Percentiles rank a stretch among this genome's conserved stretches.
phyloP scores from a whole-genome alignment of 1,140 invertebrate species.

The Rhyacophila brunnea region DNA sequence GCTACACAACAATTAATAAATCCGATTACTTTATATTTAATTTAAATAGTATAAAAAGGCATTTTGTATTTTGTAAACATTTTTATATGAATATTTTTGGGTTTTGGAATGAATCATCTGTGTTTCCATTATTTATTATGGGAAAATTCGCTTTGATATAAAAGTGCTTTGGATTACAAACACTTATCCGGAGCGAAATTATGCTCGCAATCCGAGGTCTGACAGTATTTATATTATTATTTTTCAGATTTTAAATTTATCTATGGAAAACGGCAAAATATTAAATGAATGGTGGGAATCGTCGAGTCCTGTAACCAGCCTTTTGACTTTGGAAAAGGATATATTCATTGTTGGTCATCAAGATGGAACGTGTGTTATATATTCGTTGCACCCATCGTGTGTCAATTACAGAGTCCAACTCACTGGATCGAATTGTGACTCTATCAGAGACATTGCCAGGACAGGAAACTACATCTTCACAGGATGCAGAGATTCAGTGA shows the following conservation, averaged over 20 bases:
- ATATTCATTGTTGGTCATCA: slow-evolving; percentile 53
- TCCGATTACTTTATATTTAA: background rate
- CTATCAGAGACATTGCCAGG: slow-evolving; percentile 57
- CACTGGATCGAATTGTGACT: slow-evolving; percentile 70
- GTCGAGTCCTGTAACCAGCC: slow-evolving; percentile 49
- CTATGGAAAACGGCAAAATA: slow-evolving; percentile 39
- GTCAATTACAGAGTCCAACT: slow-evolving; percentile 54
- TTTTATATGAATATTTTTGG: no score
- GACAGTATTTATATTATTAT: background rate
- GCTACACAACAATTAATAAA: no score
- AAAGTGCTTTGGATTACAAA: background rate
- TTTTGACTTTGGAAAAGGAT: slow-evolving; percentile 41
- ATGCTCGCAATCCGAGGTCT: background rate
- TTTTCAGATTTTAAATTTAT: slow-evolving; percentile 44
- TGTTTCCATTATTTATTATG: background rate
- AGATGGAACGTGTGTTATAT: slow-evolving; percentile 60
- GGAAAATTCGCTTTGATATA: background rate
- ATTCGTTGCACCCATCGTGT: slow-evolving; percentile 42
- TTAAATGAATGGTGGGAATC: slow-evolving; percentile 49
- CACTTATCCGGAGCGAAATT: background rate
- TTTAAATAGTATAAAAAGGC: background rate
- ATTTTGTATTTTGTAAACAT: background rate
- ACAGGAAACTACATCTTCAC: slow-evolving; percentile 59
- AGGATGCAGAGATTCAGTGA: slow-evolving; percentile 55
- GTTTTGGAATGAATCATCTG: no score